Evolutionary conservation across 92 coral and sea anemone genomes (phyloP).

Genomic region (Hydrozoanthus gracilis): DNA sequence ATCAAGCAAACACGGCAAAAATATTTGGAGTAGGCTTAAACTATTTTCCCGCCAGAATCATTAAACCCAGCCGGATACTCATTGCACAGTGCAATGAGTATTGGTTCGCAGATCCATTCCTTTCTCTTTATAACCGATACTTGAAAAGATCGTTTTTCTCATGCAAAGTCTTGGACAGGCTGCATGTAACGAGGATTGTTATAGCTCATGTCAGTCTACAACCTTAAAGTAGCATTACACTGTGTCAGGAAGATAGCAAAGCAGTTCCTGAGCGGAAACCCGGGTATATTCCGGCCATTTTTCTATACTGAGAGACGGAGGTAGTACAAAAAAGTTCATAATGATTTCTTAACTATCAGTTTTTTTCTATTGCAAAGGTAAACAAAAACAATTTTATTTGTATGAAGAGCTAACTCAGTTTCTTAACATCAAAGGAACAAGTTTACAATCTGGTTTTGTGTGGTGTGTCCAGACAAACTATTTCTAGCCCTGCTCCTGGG

Average conservation of each 20-base stretch:
- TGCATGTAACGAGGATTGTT: constrained; percentile 1
- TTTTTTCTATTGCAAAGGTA: not conserved
- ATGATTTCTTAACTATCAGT: not conserved
- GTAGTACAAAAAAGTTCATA: not conserved
- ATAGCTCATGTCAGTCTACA: not conserved
- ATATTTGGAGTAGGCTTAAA: too few species aligned
- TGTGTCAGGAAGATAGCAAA: not conserved
- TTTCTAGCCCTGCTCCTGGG: not conserved
- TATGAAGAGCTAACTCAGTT: not conserved
- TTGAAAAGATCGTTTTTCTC: too few species aligned
- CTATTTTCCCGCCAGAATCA: too few species aligned
- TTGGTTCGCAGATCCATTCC: too few species aligned
- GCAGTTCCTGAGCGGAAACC: constrained; percentile 36
- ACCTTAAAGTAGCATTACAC: not conserved
- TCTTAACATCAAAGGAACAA: not conserved
- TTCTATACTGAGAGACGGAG: not conserved
- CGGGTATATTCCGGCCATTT: not conserved
- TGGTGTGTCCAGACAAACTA: not conserved
- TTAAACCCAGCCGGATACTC: too few species aligned
- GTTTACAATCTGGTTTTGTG: too few species aligned
- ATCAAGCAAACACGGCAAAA: too few species aligned
- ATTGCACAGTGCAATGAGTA: too few species aligned
- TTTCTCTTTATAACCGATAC: too few species aligned
- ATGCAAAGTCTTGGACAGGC: not conserved
- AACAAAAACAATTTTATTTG: not conserved